Percentiles rank a stretch among this genome's conserved stretches.
phyloP scores from a whole-genome alignment of 1,140 invertebrate genomes.

The Drosophila pectinifera region DNA sequence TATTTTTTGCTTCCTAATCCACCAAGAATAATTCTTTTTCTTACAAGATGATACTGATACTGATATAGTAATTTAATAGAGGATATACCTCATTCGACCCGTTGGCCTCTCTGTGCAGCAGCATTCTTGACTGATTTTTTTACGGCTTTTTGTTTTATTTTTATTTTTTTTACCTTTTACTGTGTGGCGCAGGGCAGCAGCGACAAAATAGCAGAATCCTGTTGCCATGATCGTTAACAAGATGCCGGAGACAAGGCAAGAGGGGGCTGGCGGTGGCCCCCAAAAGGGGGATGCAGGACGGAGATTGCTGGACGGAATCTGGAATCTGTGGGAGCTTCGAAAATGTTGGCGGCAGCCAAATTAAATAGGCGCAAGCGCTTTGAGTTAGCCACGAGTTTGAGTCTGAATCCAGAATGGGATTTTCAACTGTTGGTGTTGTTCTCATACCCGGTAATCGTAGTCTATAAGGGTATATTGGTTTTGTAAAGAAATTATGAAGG shows the following conservation, averaged over 20 bases:
- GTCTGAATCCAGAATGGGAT: slow-evolving; percentile 53
- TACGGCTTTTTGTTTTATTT: slow-evolving; percentile 44
- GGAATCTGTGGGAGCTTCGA: slow-evolving; percentile 78
- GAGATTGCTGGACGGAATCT: slow-evolving; percentile 48
- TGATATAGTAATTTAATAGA: too few species aligned
- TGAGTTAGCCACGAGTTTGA: slow-evolving; percentile 73
- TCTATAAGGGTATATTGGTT: slow-evolving; percentile 6
- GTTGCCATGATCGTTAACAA: slow-evolving; percentile 83
- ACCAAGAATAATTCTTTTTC: too few species aligned
- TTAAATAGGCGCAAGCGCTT: slow-evolving; percentile 80
- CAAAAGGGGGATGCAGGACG: background rate
- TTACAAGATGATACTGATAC: too few species aligned
- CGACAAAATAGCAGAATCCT: slow-evolving; percentile 83
- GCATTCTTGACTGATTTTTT: slow-evolving; percentile 34
- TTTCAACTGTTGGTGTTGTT: slow-evolving; percentile 23
- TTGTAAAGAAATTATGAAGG: background rate
- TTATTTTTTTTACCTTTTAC: slow-evolving; percentile 35
- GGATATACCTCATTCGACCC: slow-evolving; percentile 16
- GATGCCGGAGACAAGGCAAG: slow-evolving; percentile 74
- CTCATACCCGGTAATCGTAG: background rate
- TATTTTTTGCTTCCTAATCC: too few species aligned
- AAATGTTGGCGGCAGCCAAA: slow-evolving; percentile 73
- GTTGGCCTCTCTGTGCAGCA: background rate
- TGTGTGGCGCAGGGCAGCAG: slow-evolving; percentile 67
- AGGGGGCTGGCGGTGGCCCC: background rate